A percentile compares a stretch with the other conserved stretches of the same genome.
These are phyloP conservation scores for Allolobophora icterica DNA, from an alignment of 2,888 invertebrate genomes.

Conservation along the genomic window DNA sequence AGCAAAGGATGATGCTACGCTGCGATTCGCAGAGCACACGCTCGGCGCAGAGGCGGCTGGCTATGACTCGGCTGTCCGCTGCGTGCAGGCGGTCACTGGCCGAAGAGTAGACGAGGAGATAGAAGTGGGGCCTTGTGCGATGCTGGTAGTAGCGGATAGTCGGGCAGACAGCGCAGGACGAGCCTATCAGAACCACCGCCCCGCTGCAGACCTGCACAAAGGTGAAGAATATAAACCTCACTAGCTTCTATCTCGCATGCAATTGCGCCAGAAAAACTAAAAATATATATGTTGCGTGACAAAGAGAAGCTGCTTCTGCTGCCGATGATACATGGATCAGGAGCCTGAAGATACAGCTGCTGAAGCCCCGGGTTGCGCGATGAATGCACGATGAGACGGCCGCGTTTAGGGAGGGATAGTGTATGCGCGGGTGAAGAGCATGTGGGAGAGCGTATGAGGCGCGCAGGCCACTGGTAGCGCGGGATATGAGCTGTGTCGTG, in stretches of 20 bases:
- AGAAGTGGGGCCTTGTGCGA: not conserved
- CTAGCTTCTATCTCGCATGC: not conserved
- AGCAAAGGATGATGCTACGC: not conserved
- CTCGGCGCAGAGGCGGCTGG: not conserved
- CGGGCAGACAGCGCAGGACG: no score
- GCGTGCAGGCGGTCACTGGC: not conserved
- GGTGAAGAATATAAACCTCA: constrained; percentile 1
- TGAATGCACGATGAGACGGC: not conserved
- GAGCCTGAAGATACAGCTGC: not conserved
- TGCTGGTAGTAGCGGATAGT: not conserved
- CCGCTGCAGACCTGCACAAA: not conserved
- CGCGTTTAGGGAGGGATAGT: not conserved
- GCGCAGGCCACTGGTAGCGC: not conserved
- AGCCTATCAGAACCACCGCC: no score
- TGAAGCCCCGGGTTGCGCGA: not conserved
- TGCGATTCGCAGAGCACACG: not conserved
- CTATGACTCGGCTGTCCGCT: not conserved
- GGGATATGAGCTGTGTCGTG: not conserved
- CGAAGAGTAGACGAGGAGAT: not conserved
- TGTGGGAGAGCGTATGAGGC: not conserved
- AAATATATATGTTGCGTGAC: constrained; percentile 1
- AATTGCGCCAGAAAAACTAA: not conserved
- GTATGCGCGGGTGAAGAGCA: not conserved
- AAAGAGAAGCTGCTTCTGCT: not conserved
- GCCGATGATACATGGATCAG: not conserved